A percentile compares a stretch with the other conserved stretches of the same genome.
phyloP scores from a whole-genome alignment of 2,888 invertebrate species.

The Trachelus stipa region DNA sequence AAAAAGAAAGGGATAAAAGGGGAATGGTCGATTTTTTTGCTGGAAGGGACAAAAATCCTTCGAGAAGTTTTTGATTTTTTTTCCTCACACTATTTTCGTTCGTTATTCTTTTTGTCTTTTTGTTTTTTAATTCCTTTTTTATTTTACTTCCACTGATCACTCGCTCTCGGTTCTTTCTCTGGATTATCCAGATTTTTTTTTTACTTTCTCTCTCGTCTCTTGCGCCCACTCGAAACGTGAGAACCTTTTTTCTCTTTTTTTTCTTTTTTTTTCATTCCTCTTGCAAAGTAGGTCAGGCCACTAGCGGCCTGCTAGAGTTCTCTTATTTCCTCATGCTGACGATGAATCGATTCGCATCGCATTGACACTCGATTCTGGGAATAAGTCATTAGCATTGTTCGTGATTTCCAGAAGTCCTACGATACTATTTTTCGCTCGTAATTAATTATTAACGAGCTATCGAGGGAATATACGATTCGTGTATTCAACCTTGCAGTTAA shows the following conservation, averaged over 20 bases:
- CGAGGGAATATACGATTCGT: conserved; percentile 12
- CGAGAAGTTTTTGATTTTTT: neutral
- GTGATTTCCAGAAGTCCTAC: neutral
- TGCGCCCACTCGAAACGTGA: neutral
- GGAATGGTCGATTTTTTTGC: neutral
- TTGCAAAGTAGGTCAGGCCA: neutral
- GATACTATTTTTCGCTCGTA: conserved; percentile 37
- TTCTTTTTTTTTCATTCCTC: neutral
- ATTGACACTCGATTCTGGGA: neutral
- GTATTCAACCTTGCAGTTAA: conserved; percentile 28
- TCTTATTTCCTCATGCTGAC: neutral
- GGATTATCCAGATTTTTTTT: neutral
- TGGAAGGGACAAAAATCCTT: neutral
- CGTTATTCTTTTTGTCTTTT: neutral
- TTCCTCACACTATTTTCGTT: neutral
- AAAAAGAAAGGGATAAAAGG: conserved; percentile 6
- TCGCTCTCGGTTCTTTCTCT: neutral
- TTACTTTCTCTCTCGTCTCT: neutral
- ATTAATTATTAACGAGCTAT: conserved; percentile 43
- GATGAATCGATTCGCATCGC: neutral
- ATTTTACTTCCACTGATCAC: neutral
- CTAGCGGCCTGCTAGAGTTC: neutral
- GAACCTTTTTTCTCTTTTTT: neutral
- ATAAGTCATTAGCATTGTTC: neutral
- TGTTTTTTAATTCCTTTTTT: neutral